phyloP scores from a whole-genome alignment of 2,113 vertebrate genomes.

The Capreolus pygargus region DNA sequence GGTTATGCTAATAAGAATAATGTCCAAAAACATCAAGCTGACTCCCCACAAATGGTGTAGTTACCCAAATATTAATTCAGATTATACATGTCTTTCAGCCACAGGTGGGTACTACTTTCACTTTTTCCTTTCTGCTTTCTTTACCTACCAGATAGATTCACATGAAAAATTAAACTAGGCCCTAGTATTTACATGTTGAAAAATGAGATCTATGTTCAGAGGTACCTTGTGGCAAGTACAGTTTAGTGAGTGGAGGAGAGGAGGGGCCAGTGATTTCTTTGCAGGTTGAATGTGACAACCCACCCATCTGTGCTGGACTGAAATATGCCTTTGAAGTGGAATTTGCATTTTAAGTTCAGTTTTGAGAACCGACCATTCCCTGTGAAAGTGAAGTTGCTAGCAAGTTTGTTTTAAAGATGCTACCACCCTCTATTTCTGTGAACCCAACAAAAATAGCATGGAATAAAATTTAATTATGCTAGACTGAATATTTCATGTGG shows the following conservation, averaged over 20 bases:
- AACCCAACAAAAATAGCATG: slow-evolving; percentile 64
- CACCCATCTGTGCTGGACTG: not conserved
- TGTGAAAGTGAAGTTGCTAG: not conserved
- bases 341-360: slow-evolving; percentile 19
- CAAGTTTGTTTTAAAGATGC: slow-evolving; percentile 54
- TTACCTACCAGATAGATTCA: not conserved
- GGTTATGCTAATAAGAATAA: not conserved
- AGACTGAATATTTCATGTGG: slow-evolving; percentile 75
- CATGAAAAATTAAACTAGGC: not conserved
- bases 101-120: not conserved
- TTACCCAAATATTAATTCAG: not conserved
- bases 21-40: not conserved
- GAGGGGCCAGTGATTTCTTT: not conserved
- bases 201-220: not conserved
- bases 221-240: not conserved
- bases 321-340: not conserved
- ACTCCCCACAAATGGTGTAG: not conserved
- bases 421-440: slow-evolving; percentile 55
- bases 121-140: not conserved
- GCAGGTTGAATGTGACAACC: not conserved
- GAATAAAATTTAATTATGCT: slow-evolving; percentile 73
- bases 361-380: not conserved
- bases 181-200: not conserved
- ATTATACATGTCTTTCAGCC: not conserved
- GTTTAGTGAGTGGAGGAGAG: not conserved